Base-by-base conservation (phyloP, 1,140 invertebrate species). In the Ceratina calcarata region DNA sequence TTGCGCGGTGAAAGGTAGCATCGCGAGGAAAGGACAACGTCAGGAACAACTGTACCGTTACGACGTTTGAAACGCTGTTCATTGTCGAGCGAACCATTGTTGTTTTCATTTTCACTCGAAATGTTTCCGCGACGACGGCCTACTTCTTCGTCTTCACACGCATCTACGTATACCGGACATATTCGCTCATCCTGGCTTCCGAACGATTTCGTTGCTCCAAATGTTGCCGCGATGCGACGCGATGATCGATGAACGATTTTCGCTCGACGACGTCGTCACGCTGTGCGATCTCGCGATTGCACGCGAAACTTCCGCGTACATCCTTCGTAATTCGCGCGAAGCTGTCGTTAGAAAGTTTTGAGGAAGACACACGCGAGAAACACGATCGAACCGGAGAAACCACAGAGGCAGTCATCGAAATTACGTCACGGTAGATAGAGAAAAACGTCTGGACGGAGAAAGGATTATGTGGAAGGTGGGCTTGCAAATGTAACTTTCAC, bases 271-370 rank as follows among this genome's bases (percentile, higher is more conserved):
- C 18, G 24, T 1, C 16, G 49, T 1, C 16, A 15, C 22, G 45
- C 22, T 24, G 45, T 16, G 18, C 45, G 51, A 24, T 24, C 27
- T 27, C 22, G 27, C 67, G 51, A 57, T 12, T 24, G 20, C 20
- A 12, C n/a, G 20, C 70, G 24, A 1, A 0, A 53, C 24, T 78
- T 72, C 61, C 76, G 27, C 13, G 68, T 27, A 20, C 32, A 65
- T 72, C 51, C 51, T 22, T 32, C 24, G 22, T 2, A 20, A 24
- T n/a, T 32, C 68, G 16, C 15, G 51, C 15, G 24, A 51, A 27
- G 8, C 22, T 22, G 61, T 66, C 20, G 57, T 78, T 88, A 86
- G 83, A 88, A 86, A 88, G 85, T 87, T 79, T 70, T 55, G 32
- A 86, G 85, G 77, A 87, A 87, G 81, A 82, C 60, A 45, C 18